These are phyloP conservation scores for Saccopteryx leptura DNA, from an alignment of 2,113 vertebrate genomes.

Conservation along the genomic window DNA sequence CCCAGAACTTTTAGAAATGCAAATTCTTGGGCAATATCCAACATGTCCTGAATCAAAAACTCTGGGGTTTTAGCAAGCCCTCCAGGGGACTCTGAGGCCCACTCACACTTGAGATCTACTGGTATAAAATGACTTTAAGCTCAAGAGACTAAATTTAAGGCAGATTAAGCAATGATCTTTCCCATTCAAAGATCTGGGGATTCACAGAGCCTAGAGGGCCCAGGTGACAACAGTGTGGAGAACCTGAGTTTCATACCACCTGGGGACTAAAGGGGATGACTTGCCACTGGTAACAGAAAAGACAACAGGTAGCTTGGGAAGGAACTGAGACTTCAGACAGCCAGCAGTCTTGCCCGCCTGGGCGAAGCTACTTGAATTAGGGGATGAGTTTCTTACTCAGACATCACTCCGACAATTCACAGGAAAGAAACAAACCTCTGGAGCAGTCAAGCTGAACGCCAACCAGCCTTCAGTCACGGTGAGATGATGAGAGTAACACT, in stretches of 20 bases:
- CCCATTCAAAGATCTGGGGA: background rate
- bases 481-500: background rate
- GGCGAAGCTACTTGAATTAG: no score
- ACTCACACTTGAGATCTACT: background rate
- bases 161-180: background rate
- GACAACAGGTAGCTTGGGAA: background rate
- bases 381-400: background rate
- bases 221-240: background rate
- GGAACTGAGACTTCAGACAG: background rate
- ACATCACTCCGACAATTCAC: rapidly evolving
- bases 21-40: background rate
- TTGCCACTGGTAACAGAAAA: background rate
- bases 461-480: background rate
- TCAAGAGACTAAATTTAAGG: background rate
- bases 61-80: background rate
- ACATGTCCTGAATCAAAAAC: background rate
- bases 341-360: no score
- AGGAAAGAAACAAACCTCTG: background rate
- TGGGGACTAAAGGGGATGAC: background rate
- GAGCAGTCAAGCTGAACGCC: background rate
- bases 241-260: background rate
- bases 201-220: background rate
- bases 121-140: background rate
- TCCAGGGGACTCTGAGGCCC: background rate
- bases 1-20: background rate